Base-by-base conservation (phyloP, 2,888 invertebrate species). In the Trypoxylon attenuatum region DNA sequence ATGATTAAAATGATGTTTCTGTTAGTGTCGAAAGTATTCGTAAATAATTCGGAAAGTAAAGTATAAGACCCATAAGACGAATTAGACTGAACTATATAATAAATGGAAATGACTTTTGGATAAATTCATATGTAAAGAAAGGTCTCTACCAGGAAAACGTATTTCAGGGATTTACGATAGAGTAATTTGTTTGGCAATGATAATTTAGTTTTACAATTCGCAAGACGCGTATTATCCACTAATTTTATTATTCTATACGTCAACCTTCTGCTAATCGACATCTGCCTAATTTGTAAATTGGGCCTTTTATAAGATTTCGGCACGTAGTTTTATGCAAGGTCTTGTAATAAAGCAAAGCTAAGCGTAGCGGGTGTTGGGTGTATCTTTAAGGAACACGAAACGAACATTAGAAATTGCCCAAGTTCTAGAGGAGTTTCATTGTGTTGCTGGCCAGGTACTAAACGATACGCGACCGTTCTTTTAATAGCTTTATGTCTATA, bases 401-500 rank as follows among this genome's bases (percentile, higher is more conserved):
- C 33, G 55, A 47, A 57, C 70, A 75, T 75, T 75, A 74, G 51
- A 62, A 52, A 76, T 76, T 76, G 69, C 74, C 76, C 74, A 73
- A 76, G 71, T 62, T 66, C 53, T 39, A 55, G 64, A 68, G 50
- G 62, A 62, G 50, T 52, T 39, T 41, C 61, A 69, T 77, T 77
- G 71, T 77, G 42, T 27, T 10, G 46, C 45, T 71, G 58, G 71
- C 62, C 73, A 71, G 71, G 69, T 78, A 71, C 67, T 77, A 70
- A 78, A 73, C 60, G 70, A 68, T 65, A 13, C 52, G n/a, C n/a
- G 59, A 66, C 59, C 61, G 56, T 33, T 33, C 46, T 57, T 69
- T 73, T 77, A 80, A 81, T 78, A 76, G 73, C 38, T 81, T 81
- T 81, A 81, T 77, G 76, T 23, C 21, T 81, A 78, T 81, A 81